Evolutionary conservation across 2,888 invertebrate genomes (phyloP).

Genomic region (Agriotes lineatus): DNA sequence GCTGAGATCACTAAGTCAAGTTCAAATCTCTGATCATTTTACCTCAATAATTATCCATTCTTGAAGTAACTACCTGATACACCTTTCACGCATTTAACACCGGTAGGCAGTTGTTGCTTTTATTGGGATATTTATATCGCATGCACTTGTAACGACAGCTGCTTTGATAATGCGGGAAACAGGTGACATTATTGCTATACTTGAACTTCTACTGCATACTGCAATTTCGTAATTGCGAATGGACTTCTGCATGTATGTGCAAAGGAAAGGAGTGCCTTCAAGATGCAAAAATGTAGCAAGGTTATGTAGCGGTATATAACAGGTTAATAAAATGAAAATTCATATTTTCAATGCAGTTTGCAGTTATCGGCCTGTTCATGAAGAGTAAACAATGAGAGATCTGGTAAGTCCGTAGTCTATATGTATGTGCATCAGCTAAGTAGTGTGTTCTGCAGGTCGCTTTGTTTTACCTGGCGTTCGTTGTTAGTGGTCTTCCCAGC

Average conservation of each 20-base stretch:
- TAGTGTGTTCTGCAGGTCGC: neutral
- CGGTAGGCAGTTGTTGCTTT: neutral
- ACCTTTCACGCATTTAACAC: neutral
- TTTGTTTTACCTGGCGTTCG: neutral
- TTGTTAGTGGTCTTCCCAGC: slow-evolving; percentile 24
- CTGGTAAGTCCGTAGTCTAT: slow-evolving; percentile 17
- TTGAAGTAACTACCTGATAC: no score
- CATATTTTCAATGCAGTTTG: slow-evolving; percentile 10
- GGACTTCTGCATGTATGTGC: slow-evolving; percentile 49
- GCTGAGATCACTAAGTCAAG: no score
- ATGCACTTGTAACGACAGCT: neutral
- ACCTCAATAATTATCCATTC: no score
- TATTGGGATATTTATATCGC: neutral
- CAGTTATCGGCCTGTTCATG: slow-evolving; percentile 12
- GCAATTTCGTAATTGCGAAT: slow-evolving; percentile 50
- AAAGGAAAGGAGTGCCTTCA: slow-evolving; percentile 55
- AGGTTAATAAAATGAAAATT: slow-evolving; percentile 42
- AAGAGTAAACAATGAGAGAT: slow-evolving; percentile 33
- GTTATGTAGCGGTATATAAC: slow-evolving; percentile 61
- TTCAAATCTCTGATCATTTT: no score
- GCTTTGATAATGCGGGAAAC: neutral
- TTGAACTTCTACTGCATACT: slow-evolving; percentile 12
- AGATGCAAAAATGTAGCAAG: slow-evolving; percentile 60
- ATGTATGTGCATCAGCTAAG: neutral
- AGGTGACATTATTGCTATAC: neutral